phyloP scores from a whole-genome alignment of 2,888 invertebrate genomes.

The Alsophila aescularia region DNA sequence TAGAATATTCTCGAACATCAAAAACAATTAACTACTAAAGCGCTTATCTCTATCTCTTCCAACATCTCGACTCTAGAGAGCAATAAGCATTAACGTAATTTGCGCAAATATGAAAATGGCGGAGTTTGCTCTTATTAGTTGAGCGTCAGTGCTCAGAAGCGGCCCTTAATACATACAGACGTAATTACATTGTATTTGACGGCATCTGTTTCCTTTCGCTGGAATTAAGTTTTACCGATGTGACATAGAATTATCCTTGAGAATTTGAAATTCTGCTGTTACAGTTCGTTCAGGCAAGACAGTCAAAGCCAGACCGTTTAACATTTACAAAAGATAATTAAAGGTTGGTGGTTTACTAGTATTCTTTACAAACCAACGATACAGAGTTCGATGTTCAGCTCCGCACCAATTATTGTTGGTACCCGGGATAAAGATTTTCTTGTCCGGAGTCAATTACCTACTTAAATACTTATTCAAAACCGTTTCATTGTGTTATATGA shows the following conservation, averaged over 20 bases:
- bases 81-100: slow-evolving; percentile 76
- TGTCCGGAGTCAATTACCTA: too few species aligned
- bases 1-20: slow-evolving; percentile 20
- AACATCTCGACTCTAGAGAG: slow-evolving; percentile 54
- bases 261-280: slow-evolving; percentile 30
- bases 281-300: slow-evolving; percentile 33
- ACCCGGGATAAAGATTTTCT: too few species aligned
- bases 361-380: too few species aligned
- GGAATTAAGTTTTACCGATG: slow-evolving; percentile 36
- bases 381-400: too few species aligned
- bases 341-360: too few species aligned
- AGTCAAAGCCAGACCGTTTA: too few species aligned
- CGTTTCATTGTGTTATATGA: too few species aligned
- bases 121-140: slow-evolving; percentile 73
- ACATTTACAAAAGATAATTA: too few species aligned
- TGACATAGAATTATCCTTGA: slow-evolving; percentile 18
- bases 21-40: slow-evolving; percentile 24
- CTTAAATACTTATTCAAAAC: too few species aligned
- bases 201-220: slow-evolving; percentile 48
- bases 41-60: slow-evolving; percentile 48
- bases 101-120: slow-evolving; percentile 76
- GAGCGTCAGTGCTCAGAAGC: slow-evolving; percentile 54
- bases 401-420: too few species aligned
- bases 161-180: slow-evolving; percentile 54
- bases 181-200: slow-evolving; percentile 64